Percentiles rank a stretch among this genome's conserved stretches.
These are phyloP conservation scores for Baryphthengus martii DNA, from an alignment of 2,113 vertebrate genomes.

Conservation along the genomic window DNA sequence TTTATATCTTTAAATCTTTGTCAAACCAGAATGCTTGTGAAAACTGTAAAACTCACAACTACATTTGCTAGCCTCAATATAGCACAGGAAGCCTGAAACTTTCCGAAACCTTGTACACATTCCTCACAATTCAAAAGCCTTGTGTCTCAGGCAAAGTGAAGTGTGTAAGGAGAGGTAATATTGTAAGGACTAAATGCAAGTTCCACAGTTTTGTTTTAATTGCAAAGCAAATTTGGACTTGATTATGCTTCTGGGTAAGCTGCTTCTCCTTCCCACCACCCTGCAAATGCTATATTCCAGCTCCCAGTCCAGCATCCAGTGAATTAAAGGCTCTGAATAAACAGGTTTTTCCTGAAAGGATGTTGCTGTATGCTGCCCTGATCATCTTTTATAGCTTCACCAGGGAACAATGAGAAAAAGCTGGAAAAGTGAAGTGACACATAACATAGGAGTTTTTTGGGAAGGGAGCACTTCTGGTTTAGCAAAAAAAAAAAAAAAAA, in stretches of 20 bases:
- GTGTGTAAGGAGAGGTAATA: not conserved
- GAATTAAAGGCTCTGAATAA: conserved; percentile 58
- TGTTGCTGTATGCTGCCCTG: conserved; percentile 35
- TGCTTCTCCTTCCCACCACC: not conserved
- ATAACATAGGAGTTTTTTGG: not conserved
- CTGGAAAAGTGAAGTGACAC: conserved; percentile 16
- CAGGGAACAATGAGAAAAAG: conserved; percentile 19
- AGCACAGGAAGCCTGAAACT: not conserved
- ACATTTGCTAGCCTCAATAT: not conserved
- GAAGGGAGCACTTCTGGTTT: not conserved
- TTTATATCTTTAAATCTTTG: not conserved
- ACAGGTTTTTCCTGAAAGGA: conserved; percentile 72
- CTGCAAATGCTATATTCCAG: conserved; percentile 15
- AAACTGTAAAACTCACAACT: not conserved
- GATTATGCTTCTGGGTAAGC: not conserved
- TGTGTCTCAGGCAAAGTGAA: not conserved
- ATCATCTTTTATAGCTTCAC: conserved; percentile 46
- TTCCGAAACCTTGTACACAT: not conserved
- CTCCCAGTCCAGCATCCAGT: conserved; percentile 7
- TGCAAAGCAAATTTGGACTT: not conserved
- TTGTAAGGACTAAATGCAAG: not conserved
- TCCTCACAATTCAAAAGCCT: not conserved
- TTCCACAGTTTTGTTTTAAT: not conserved
- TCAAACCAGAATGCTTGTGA: not conserved
- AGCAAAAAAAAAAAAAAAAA: not conserved